These are phyloP conservation scores for Sminthurinus aureus DNA, from an alignment of 2,888 invertebrate species.

Conservation along the genomic window DNA sequence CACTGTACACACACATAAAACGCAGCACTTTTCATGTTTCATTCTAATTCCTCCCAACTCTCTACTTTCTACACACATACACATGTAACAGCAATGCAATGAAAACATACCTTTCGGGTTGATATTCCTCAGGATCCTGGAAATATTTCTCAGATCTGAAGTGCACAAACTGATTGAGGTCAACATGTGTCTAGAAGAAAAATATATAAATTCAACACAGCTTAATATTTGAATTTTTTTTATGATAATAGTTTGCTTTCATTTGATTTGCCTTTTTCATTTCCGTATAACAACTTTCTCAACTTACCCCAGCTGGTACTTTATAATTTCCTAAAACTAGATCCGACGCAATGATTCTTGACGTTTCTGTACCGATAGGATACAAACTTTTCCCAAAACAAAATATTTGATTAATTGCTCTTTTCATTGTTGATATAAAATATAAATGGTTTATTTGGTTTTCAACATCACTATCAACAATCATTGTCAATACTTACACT, in stretches of 20 bases:
- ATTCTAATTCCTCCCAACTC: not conserved
- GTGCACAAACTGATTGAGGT: slow-evolving; percentile 63
- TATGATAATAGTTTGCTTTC: no score
- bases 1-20: not conserved
- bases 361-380: slow-evolving; percentile 62
- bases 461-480: no score
- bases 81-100: not conserved
- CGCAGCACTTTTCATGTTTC: not conserved
- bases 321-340: slow-evolving; percentile 71
- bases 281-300: not conserved
- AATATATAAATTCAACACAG: no score
- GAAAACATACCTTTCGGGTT: slow-evolving; percentile 62
- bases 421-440: no score
- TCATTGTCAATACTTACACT: no score
- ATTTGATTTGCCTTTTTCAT: no score
- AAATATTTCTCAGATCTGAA: slow-evolving; percentile 62
- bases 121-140: slow-evolving; percentile 62
- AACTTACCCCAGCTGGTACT: slow-evolving; percentile 61
- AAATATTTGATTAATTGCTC: no score
- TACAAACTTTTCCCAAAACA: slow-evolving; percentile 60
- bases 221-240: no score
- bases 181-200: slow-evolving; percentile 62
- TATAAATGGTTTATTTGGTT: no score
- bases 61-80: no score
- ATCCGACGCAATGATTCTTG: slow-evolving; percentile 65